A percentile compares a stretch with the other conserved stretches of the same genome.
phyloP scores from a whole-genome alignment of 1,140 invertebrate species.

The Pseudomyrmex sp. region DNA sequence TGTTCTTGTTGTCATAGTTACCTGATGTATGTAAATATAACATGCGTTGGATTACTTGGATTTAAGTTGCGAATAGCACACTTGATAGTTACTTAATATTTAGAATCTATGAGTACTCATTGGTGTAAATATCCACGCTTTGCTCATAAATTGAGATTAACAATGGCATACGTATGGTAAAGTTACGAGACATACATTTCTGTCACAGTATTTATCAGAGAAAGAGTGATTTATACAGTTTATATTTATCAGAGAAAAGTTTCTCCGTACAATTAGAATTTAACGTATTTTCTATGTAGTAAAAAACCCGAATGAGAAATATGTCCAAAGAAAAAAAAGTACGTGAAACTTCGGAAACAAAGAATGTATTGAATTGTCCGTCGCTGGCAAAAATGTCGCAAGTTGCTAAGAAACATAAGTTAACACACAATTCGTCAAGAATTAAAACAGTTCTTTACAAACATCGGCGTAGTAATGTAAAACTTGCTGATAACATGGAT shows the following conservation, averaged over 20 bases:
- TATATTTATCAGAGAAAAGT: neutral
- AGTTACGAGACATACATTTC: neutral
- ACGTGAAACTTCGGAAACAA: neutral
- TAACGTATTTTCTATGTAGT: neutral
- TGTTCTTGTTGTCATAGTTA: conserved; percentile 40
- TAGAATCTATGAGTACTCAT: neutral
- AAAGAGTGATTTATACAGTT: neutral
- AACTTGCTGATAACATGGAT: conserved; percentile 89
- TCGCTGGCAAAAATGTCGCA: neutral
- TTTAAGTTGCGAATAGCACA: neutral
- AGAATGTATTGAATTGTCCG: neutral
- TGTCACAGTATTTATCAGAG: neutral
- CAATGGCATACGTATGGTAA: neutral
- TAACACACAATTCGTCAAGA: conserved; percentile 84
- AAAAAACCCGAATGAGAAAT: conserved; percentile 7
- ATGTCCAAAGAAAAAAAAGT: conserved; percentile 31
- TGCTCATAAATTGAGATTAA: neutral
- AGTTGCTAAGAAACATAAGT: conserved; percentile 67
- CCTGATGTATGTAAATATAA: conserved; percentile 18
- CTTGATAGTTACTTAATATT: conserved; percentile 7
- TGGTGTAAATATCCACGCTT: neutral
- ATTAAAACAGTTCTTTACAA: conserved; percentile 87
- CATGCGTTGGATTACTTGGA: neutral
- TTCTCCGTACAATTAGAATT: too few relatives aligned
- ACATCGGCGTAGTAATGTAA: conserved; percentile 86